These are phyloP conservation scores for Melikaiella ostensackeni DNA, from an alignment of 2,888 invertebrate species.

Conservation along the genomic window DNA sequence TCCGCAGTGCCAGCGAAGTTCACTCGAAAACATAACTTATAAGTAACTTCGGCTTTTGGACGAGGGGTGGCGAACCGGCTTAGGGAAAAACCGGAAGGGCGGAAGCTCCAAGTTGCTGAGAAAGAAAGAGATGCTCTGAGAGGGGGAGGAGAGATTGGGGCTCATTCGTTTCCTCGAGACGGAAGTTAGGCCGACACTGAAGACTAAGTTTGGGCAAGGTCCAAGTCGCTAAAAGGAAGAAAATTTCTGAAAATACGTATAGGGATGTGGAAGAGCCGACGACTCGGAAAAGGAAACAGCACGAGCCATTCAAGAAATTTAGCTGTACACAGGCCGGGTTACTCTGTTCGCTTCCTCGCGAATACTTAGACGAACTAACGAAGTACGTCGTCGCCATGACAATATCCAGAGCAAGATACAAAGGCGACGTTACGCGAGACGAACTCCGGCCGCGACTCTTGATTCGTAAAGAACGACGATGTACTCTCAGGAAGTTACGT, in stretches of 20 bases:
- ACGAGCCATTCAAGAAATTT: conserved; percentile 63
- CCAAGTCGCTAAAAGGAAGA: conserved; percentile 73
- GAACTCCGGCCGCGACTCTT: conserved; percentile 23
- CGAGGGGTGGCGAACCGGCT: conserved; percentile 46
- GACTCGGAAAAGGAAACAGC: conserved; percentile 25
- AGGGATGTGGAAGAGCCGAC: conserved; percentile 33
- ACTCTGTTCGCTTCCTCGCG: conserved; percentile 45
- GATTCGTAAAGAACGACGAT: conserved; percentile 22
- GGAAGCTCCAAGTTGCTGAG: conserved; percentile 45
- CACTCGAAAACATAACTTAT: conserved; percentile 74
- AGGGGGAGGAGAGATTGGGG: conserved; percentile 46
- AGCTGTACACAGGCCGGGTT: conserved; percentile 51
- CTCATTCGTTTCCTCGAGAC: conserved; percentile 69
- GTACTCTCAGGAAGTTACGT: conserved; percentile 38
- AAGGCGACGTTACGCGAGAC: conserved; percentile 34
- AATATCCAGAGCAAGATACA: conserved; percentile 46
- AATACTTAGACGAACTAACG: conserved; percentile 62
- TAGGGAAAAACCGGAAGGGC: conserved; percentile 52
- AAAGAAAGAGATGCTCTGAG: conserved; percentile 39
- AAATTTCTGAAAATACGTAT: conserved; percentile 68
- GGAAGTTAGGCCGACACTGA: conserved; percentile 70
- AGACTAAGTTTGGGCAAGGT: conserved; percentile 70
- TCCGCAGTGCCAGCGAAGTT: conserved; percentile 72
- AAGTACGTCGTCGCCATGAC: conserved; percentile 48
- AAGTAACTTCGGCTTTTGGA: conserved; percentile 65